Evolutionary conservation across 1,140 invertebrate genomes (phyloP).

Genomic region (Pseudobourletiella spinata): DNA sequence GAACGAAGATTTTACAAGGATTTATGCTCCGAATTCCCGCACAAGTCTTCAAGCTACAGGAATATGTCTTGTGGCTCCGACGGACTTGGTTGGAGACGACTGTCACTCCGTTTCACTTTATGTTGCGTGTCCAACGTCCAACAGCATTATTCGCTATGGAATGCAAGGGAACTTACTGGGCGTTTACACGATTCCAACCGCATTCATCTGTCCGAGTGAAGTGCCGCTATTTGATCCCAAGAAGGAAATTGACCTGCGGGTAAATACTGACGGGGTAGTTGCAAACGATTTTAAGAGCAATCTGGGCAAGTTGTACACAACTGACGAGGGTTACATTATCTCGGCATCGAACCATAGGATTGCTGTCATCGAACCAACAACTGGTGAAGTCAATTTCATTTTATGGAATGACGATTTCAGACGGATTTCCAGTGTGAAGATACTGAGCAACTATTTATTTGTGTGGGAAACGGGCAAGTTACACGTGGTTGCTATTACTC

Average conservation of each 20-base stretch:
- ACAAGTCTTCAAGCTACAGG: slow-evolving; percentile 11
- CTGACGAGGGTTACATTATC: slow-evolving; percentile 20
- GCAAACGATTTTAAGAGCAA: slow-evolving; percentile 1
- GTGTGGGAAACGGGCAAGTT: slow-evolving; percentile 25
- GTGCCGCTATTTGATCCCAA: slow-evolving; percentile 2
- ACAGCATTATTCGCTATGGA: slow-evolving; percentile 4
- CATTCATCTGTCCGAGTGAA: neutral
- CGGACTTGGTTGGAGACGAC: neutral
- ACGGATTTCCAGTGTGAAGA: slow-evolving; percentile 19
- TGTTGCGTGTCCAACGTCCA: neutral
- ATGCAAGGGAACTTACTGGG: neutral
- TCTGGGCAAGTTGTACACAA: slow-evolving; percentile 20
- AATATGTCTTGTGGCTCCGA: slow-evolving; percentile 5
- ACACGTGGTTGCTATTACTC: slow-evolving; percentile 20
- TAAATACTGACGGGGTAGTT: neutral
- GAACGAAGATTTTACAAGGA: slow-evolving; percentile 30
- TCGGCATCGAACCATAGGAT: slow-evolving; percentile 19
- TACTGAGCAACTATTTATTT: slow-evolving; percentile 32
- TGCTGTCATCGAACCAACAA: slow-evolving; percentile 16
- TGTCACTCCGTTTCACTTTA: slow-evolving; percentile 2
- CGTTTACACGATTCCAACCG: neutral
- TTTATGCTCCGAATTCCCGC: slow-evolving; percentile 4
- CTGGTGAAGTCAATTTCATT: slow-evolving; percentile 1
- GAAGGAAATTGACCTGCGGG: neutral
- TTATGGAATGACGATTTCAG: slow-evolving; percentile 26